phyloP scores from a whole-genome alignment of 2,888 invertebrate genomes.

The Rotaria magnacalcarata region DNA sequence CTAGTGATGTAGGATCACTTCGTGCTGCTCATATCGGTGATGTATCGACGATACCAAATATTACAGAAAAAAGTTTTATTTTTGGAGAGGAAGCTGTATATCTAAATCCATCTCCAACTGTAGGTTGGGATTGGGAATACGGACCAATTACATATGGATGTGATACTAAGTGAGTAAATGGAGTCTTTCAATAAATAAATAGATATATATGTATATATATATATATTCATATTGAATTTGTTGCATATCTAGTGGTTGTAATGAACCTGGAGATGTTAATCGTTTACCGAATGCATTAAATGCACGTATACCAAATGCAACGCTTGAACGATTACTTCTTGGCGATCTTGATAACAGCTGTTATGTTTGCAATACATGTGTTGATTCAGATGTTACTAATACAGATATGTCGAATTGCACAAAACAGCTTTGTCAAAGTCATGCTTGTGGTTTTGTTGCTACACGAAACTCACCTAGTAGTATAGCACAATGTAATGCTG shows the following conservation, averaged over 20 bases:
- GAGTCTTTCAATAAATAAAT: not conserved
- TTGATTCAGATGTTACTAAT: not conserved
- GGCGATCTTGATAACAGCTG: not conserved
- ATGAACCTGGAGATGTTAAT: not conserved
- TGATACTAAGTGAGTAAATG: not conserved
- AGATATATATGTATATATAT: no score
- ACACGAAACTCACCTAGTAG: not conserved
- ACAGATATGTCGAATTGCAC: not conserved
- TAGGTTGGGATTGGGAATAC: not conserved
- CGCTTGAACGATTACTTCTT: not conserved
- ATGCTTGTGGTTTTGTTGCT: slow-evolving; percentile 11
- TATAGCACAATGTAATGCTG: not conserved
- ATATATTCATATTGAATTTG: not conserved
- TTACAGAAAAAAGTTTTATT: not conserved
- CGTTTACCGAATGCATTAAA: not conserved
- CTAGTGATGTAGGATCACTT: not conserved
- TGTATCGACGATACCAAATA: not conserved
- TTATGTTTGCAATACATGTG: not conserved
- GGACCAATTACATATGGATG: slow-evolving; percentile 20
- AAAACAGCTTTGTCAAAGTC: not conserved
- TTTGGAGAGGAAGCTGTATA: slow-evolving; percentile 10
- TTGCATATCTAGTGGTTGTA: not conserved
- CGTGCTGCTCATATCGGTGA: not conserved
- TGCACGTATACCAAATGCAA: not conserved
- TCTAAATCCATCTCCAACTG: not conserved